Percentiles rank a stretch among this genome's conserved stretches.
phyloP scores from a whole-genome alignment of 2,797 vertebrate genomes.

The Danio jaintianensis region DNA sequence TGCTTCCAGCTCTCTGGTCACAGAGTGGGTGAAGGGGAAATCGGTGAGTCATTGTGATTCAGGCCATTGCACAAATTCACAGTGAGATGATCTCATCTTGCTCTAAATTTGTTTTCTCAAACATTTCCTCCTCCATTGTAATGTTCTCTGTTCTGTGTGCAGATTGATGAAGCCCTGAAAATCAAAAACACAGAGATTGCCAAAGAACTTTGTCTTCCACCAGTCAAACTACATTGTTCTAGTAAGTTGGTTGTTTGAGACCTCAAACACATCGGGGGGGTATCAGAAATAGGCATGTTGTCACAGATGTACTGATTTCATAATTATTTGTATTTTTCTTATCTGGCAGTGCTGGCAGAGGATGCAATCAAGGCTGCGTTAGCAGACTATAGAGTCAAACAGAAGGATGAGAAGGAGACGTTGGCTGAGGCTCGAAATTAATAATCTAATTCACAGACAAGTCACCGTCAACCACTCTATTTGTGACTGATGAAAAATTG shows the following conservation, averaged over 20 bases:
- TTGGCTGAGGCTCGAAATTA: slow-evolving; percentile 68
- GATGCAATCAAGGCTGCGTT: slow-evolving; percentile 96
- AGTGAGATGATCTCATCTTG: background rate
- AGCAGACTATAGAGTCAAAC: slow-evolving; percentile 92
- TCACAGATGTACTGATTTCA: background rate
- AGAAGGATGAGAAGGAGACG: slow-evolving; percentile 74
- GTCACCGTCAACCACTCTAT: slow-evolving; percentile 4
- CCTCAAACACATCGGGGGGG: background rate
- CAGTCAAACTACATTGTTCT: slow-evolving; percentile 97
- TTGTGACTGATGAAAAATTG: background rate
- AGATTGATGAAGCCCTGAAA: slow-evolving; percentile 92
- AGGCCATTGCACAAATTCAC: background rate
- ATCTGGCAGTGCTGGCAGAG: slow-evolving; percentile 90
- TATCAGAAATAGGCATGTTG: background rate
- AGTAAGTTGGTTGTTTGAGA: slow-evolving; percentile 75
- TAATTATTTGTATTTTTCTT: background rate
- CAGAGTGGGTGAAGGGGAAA: slow-evolving; percentile 97
- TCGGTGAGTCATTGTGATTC: slow-evolving; percentile 81
- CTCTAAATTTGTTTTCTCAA: background rate
- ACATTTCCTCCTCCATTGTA: background rate
- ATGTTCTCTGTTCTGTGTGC: slow-evolving; percentile 46
- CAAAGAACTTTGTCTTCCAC: slow-evolving; percentile 95
- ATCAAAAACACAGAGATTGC: slow-evolving; percentile 97
- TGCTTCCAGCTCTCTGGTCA: slow-evolving; percentile 95
- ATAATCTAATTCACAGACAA: slow-evolving; percentile 31